phyloP scores from a whole-genome alignment of 2,888 invertebrate species.

The Julus scanicus region DNA sequence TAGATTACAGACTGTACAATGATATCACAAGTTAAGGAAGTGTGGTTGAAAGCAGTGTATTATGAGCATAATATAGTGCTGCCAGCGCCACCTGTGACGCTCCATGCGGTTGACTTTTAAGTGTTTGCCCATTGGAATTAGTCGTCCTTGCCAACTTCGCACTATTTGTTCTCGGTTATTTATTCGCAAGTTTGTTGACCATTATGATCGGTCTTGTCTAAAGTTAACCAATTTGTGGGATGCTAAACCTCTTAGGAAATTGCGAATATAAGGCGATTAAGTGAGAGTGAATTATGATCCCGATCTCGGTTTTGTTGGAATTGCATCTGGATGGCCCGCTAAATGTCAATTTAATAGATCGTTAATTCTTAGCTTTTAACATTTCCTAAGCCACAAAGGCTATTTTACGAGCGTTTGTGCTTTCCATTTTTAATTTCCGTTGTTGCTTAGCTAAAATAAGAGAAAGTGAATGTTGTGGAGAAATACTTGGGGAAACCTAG shows the following conservation, averaged over 20 bases:
- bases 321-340: neutral
- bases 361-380: neutral
- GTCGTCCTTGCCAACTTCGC: neutral
- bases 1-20: no score
- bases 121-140: no score
- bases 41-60: no score
- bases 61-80: no score
- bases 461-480: neutral
- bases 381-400: neutral
- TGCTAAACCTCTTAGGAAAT: neutral
- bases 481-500: neutral
- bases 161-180: neutral
- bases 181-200: neutral
- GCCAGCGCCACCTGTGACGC: no score
- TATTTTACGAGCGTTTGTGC: neutral
- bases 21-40: no score
- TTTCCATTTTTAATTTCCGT: neutral
- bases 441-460: neutral
- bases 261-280: neutral
- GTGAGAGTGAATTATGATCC: neutral
- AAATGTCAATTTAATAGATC: neutral
- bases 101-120: no score
- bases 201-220: neutral
- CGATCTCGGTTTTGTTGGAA: neutral
- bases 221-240: constrained; percentile 5